These are phyloP conservation scores for Apotomis capreana DNA, from an alignment of 2,888 invertebrate genomes.

Conservation along the genomic window DNA sequence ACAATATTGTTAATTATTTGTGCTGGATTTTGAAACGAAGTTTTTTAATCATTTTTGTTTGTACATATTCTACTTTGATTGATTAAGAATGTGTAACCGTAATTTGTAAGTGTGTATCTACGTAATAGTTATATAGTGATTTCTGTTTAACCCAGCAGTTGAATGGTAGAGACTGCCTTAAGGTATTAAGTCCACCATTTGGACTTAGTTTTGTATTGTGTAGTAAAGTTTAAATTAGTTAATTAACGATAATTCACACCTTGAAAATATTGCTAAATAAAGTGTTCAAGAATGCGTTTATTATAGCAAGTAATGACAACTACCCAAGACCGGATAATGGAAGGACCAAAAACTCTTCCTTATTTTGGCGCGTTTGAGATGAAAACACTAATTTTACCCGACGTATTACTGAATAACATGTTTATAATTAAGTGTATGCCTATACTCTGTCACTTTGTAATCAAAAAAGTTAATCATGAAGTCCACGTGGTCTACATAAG, in stretches of 20 bases:
- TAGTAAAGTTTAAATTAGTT: too few species aligned
- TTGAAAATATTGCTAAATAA: neutral
- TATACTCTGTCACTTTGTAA: slow-evolving; percentile 26
- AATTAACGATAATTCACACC: neutral
- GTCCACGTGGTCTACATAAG: slow-evolving; percentile 25
- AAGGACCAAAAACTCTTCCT: neutral
- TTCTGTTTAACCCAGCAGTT: too few species aligned
- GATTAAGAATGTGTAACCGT: too few species aligned
- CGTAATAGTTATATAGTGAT: too few species aligned
- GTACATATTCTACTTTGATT: neutral
- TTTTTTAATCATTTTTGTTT: slow-evolving; percentile 8
- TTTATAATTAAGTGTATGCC: neutral
- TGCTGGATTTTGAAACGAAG: neutral
- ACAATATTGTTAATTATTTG: slow-evolving; percentile 31
- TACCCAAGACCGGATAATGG: neutral
- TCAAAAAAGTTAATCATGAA: slow-evolving; percentile 5
- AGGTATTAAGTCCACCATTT: too few species aligned
- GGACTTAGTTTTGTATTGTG: too few species aligned
- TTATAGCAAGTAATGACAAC: neutral
- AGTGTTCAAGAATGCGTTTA: neutral
- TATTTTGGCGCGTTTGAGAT: too few species aligned
- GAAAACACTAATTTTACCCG: neutral
- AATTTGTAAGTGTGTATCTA: too few species aligned
- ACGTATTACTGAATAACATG: neutral
- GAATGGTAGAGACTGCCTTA: too few species aligned